Evolutionary conservation across 1,140 invertebrate genomes (phyloP).

Genomic region (Tetramorium simillimum): DNA sequence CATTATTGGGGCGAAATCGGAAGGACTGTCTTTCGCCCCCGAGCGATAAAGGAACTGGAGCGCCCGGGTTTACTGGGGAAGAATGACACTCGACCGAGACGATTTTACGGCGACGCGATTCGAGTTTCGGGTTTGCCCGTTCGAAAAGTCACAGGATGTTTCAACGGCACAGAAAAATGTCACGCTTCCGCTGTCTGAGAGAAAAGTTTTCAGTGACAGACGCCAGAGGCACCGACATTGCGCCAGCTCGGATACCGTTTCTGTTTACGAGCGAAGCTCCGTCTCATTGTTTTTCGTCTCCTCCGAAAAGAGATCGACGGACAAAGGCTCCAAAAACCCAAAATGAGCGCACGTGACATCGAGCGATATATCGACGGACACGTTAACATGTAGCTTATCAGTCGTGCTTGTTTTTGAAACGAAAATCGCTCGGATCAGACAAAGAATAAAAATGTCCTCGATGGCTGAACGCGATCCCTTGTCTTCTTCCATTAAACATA

Average conservation of each 20-base stretch:
- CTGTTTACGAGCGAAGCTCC: conserved; percentile 20
- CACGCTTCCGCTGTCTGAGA: conserved; percentile 30
- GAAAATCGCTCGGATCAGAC: not conserved
- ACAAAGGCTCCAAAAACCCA: no score
- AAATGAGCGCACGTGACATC: not conserved
- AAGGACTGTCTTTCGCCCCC: conserved; percentile 20
- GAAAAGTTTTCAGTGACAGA: conserved; percentile 52
- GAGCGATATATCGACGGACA: not conserved
- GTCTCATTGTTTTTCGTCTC: conserved; percentile 25
- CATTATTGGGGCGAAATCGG: conserved; percentile 34
- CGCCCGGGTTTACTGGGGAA: conserved; percentile 30
- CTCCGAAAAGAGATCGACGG: not conserved
- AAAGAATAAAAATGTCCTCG: not conserved
- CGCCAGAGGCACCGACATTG: not conserved
- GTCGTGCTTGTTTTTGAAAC: not conserved
- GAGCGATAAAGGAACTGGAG: conserved; percentile 39
- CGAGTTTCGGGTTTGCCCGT: not conserved
- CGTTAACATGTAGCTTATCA: not conserved
- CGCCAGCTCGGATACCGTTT: not conserved
- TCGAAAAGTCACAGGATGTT: not conserved
- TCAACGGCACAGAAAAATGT: conserved; percentile 29
- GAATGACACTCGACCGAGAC: conserved; percentile 41
- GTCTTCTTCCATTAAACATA: not conserved
- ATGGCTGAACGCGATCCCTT: not conserved
- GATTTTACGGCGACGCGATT: conserved; percentile 21